Base-by-base conservation (phyloP, 2,888 invertebrate species). In the Troilus luridus region DNA sequence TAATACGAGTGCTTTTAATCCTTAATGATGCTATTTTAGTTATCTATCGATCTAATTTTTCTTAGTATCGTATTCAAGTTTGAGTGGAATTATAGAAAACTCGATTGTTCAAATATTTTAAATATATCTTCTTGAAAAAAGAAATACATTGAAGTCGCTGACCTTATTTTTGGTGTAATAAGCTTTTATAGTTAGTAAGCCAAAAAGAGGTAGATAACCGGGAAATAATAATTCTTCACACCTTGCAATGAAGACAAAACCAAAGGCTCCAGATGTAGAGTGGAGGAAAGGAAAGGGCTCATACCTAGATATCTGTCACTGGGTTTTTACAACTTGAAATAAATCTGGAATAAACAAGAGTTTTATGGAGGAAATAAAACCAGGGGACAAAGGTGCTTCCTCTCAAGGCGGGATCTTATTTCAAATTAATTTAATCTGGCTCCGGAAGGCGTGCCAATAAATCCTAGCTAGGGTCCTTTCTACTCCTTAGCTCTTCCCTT, bases 271-370 rank as follows among this genome's bases (percentile, higher is more conserved):
- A 77, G 7, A 0, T 7, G 1, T 27, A 41, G 72, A 77, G 41
- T 8, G 41, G 72, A 41, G 41, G 8, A 19, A 7, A 77, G 72
- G 41, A 77, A 77, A 19, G 19, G 27, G 72, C 27, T 77, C 27
- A 77, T 77, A 77, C 72, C 72, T 77, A 77, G 72, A 77, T 77
- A 77, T 27, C 72, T 77, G 72, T 77, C 72, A 77, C 27, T 41
- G 72, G 27, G 19, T 77, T 77, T 77, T 77, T 77, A 77, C 72
- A 41, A 77, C 27, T 27, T 17, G 41, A 19, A 85, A 85, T 85
- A 85, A 85, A 85, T 85, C 85, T 85, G 21, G 85, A n/a, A 85
- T 85, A 85, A 85, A 85, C 85, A 85, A 85, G 85, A 54, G 56
- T 85, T 85, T 85, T 58, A 85, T 58, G 19, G 85, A 85, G 85